phyloP scores from a whole-genome alignment of 92 coral and sea anemone species.

The Metridium senile region DNA sequence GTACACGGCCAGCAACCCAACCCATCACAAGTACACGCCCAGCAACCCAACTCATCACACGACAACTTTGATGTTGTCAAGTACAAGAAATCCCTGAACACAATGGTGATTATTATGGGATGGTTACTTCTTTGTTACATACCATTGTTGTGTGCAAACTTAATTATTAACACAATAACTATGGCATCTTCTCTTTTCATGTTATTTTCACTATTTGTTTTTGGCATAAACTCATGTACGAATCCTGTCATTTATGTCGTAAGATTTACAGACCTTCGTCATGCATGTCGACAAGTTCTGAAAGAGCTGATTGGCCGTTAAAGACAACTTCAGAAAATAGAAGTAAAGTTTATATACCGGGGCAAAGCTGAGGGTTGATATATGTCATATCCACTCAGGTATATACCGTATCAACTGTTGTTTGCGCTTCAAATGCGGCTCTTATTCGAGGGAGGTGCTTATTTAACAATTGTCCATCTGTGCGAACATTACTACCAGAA shows the following conservation, averaged over 20 bases:
- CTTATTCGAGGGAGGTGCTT: too few relatives aligned
- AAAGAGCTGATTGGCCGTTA: neutral
- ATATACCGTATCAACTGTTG: too few relatives aligned
- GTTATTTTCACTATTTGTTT: neutral
- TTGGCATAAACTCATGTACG: conserved; percentile 1
- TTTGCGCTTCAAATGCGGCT: too few relatives aligned
- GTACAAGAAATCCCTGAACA: neutral
- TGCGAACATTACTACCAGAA: too few relatives aligned
- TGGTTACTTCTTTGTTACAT: neutral
- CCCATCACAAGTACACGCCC: neutral
- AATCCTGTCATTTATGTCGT: conserved; percentile 8
- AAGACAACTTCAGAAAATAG: too few relatives aligned
- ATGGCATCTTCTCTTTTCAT: neutral
- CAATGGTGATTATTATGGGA: neutral
- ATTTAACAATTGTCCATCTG: too few relatives aligned
- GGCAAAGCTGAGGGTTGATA: too few relatives aligned
- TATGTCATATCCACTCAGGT: too few relatives aligned
- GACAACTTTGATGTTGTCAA: neutral
- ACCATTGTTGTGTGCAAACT: neutral
- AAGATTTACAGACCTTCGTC: conserved; percentile 6
- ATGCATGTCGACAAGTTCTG: conserved; percentile 6
- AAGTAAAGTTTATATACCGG: too few relatives aligned
- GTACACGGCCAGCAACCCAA: conserved; percentile 2
- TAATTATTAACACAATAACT: too few relatives aligned
- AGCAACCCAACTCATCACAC: neutral